A percentile compares a stretch with the other conserved stretches of the same genome.
Evolutionary conservation across 2,888 invertebrate species (phyloP).

Genomic region (Idaea straminata): DNA sequence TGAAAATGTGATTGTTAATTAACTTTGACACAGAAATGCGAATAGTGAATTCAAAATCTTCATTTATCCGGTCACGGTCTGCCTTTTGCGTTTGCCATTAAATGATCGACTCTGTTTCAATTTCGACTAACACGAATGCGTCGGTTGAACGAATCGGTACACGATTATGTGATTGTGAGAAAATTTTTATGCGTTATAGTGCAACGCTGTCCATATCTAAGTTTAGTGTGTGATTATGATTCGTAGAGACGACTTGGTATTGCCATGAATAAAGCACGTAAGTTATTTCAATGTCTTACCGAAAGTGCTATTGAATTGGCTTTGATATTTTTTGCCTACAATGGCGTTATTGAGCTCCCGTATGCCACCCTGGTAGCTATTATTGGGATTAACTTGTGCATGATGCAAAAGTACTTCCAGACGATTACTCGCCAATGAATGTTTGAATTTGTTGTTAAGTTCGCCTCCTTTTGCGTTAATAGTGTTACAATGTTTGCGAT

Average conservation of each 20-base stretch:
- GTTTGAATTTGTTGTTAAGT: constrained; percentile 78
- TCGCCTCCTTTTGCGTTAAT: constrained; percentile 77
- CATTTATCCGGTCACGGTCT: constrained; percentile 77
- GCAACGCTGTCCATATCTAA: constrained; percentile 55
- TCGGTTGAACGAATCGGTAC: constrained; percentile 75
- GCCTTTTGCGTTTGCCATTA: constrained; percentile 75
- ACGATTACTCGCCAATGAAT: constrained; percentile 74
- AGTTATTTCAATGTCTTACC: constrained; percentile 45
- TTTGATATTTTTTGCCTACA: constrained; percentile 18
- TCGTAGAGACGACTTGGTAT: constrained; percentile 55
- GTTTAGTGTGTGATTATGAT: constrained; percentile 69
- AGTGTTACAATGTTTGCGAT: constrained; percentile 77
- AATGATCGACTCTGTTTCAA: constrained; percentile 79
- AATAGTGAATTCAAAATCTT: constrained; percentile 74
- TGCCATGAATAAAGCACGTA: constrained; percentile 74
- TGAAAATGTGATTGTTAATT: constrained; percentile 77
- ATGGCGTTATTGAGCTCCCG: constrained; percentile 21
- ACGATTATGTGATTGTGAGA: constrained; percentile 78
- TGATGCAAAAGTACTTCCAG: constrained; percentile 70
- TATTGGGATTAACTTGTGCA: constrained; percentile 66
- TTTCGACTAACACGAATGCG: constrained; percentile 76
- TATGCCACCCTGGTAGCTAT: constrained; percentile 66
- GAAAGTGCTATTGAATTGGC: constrained; percentile 31
- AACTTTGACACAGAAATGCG: constrained; percentile 78
- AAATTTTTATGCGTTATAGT: constrained; percentile 67